Base-by-base conservation (phyloP, 2,888 invertebrate genomes). In the Salpingus planirostris region DNA sequence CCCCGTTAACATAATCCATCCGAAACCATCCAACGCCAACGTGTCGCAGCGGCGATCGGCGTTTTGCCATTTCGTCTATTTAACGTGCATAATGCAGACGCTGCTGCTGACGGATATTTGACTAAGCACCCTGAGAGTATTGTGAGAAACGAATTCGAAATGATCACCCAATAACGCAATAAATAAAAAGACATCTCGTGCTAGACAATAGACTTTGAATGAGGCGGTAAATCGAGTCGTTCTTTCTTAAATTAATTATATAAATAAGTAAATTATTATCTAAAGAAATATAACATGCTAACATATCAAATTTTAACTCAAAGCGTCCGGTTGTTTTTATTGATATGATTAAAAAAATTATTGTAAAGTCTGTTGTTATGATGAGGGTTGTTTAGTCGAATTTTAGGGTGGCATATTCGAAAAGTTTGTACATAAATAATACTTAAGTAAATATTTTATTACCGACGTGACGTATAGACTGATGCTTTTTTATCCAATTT, bases 1-100 rank as follows among this genome's bases (percentile, higher is more conserved):
- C 30, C 78, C 78, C 33, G 78, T 78, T 36, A 78, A 78, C 59
- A 78, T 79, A 55, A 70, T 78, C 50, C 78, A 79, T 64, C 78
- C 78, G 27, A 73, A 75, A 50, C 78, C 78, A 41, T 59, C 65
- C 52, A 60, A 54, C 52, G 41, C 65, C 52, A 60, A 54, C 52
- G 41, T 46, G 45, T 58, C 60, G 42, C 53, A 51, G 38, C 47
- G 50, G 36, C 43, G 52, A 31, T 46, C 44, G 31, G 38, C 29
- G 33, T 42, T 46, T 31, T 43, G 43, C 36, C 42, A 44, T 39
- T 28, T 49, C 32, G 31, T 44, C 13, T 44, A 42, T 29, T 29
- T 47, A 29, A 37, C 29, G 29, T 44, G 29, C 31, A 36, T n/a
- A n/a, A n/a, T 43, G 36, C 37, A 39, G 24, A 18, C 35, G 14